phyloP scores from a whole-genome alignment of 2,113 vertebrate species.

The Neoarius graeffei region DNA sequence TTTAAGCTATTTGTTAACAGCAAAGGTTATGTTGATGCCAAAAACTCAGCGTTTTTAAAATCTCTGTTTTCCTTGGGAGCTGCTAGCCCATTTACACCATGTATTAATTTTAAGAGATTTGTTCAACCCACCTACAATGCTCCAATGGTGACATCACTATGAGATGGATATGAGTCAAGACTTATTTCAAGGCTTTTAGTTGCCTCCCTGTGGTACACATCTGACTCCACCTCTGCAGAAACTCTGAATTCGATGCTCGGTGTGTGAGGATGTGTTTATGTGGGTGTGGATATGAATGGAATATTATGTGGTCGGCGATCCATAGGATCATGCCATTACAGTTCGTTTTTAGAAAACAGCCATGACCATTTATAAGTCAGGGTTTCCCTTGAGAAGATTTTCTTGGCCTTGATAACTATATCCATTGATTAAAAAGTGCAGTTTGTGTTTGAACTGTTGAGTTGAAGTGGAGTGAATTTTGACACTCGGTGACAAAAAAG shows the following conservation, averaged over 20 bases:
- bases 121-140: not conserved
- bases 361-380: conserved; percentile 3
- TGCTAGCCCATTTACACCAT: not conserved
- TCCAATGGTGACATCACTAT: not conserved
- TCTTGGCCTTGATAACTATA: conserved; percentile 3
- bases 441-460: not conserved
- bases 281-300: conserved; percentile 11
- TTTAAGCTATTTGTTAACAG: not conserved
- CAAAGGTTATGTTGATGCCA: not conserved
- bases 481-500: not conserved
- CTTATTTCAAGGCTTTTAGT: not conserved
- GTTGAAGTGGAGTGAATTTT: conserved; percentile 18
- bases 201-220: not conserved
- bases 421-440: conserved; percentile 31
- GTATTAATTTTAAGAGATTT: not conserved
- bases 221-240: not conserved
- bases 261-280: not conserved
- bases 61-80: not conserved
- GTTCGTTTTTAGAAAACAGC: not conserved
- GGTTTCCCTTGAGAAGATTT: conserved; percentile 10
- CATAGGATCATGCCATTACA: not conserved
- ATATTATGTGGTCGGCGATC: not conserved
- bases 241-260: not conserved
- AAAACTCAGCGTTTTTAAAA: not conserved
- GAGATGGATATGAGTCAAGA: not conserved